Evolutionary conservation across 2,888 invertebrate genomes (phyloP).

Genomic region (Coenonympha arcania): DNA sequence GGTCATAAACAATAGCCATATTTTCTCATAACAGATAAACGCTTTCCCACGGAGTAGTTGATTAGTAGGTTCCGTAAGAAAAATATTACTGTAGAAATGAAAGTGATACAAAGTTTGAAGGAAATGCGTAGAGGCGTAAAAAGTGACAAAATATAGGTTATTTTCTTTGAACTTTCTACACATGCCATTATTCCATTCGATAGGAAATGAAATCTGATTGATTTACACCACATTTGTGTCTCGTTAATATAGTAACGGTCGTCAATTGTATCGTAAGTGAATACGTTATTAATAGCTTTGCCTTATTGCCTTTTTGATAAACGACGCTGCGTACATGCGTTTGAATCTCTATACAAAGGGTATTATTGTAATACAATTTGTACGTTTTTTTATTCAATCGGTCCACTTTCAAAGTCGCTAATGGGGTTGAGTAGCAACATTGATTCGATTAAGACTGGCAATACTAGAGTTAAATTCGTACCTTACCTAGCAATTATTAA

Average conservation of each 20-base stretch:
- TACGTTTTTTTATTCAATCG: not conserved
- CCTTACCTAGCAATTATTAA: too few relatives aligned
- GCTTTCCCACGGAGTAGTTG: slow-evolving; percentile 11
- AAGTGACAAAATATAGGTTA: slow-evolving; percentile 8
- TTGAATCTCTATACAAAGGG: not conserved
- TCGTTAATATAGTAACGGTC: not conserved
- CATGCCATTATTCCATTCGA: not conserved
- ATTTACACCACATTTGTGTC: slow-evolving; percentile 1
- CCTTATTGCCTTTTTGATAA: not conserved
- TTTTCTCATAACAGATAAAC: slow-evolving; percentile 17
- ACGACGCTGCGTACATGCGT: not conserved
- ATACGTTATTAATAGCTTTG: not conserved
- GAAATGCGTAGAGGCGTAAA: slow-evolving; percentile 9
- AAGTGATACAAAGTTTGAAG: slow-evolving; percentile 21
- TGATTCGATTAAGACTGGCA: not conserved
- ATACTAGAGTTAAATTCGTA: too few relatives aligned
- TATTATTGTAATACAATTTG: not conserved
- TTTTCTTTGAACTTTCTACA: slow-evolving; percentile 8
- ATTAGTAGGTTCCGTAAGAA: slow-evolving; percentile 2
- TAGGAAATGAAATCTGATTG: not conserved
- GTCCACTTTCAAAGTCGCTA: not conserved
- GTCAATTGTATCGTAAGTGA: slow-evolving; percentile 2
- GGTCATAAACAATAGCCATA: slow-evolving; percentile 17
- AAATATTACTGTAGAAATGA: slow-evolving; percentile 14
- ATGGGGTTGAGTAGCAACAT: not conserved